Conservation (phyloP, 2,888 invertebrate genomes). For the Drosophila rubida region DNA sequence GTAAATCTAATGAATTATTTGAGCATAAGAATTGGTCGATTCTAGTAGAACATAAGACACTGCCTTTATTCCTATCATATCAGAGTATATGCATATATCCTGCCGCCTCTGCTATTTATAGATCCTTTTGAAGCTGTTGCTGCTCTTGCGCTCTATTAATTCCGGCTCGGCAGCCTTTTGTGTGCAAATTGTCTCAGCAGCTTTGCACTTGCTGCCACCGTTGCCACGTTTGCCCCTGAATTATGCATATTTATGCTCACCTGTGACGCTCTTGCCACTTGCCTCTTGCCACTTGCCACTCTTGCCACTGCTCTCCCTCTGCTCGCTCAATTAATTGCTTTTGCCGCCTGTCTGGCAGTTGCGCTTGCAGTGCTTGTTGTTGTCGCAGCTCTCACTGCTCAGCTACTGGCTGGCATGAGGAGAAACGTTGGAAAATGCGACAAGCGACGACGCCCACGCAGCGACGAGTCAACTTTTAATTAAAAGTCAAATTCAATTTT, state of each 20-base stretch:
- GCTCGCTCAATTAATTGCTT: conserved; percentile 66
- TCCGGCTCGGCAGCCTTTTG: conserved; percentile 24
- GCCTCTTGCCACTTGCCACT: conserved; percentile 14
- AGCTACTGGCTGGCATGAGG: background rate
- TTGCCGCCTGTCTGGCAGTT: conserved; percentile 39
- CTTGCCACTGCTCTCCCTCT: conserved; percentile 3
- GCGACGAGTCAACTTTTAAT: conserved; percentile 61
- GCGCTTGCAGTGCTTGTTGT: background rate
- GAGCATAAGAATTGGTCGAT: background rate
- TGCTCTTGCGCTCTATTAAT: conserved; percentile 37
- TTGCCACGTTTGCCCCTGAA: conserved; percentile 42
- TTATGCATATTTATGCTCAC: conserved; percentile 78
- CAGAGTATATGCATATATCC: background rate
- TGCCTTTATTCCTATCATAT: background rate
- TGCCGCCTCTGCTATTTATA: conserved; percentile 1
- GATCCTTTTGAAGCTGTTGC: conserved; percentile 8
- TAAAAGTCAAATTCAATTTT: conserved; percentile 79
- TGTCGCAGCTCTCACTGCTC: conserved; percentile 11
- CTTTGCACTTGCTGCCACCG: conserved; percentile 39
- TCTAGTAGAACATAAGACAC: too few species aligned
- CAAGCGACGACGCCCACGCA: conserved; percentile 27
- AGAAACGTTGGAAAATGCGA: conserved; percentile 23
- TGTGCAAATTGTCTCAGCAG: conserved; percentile 43
- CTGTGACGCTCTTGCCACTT: conserved; percentile 37
- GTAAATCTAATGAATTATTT: background rate